Base-by-base conservation (phyloP, 2,113 vertebrate genomes). In the Leptosomus discolor region DNA sequence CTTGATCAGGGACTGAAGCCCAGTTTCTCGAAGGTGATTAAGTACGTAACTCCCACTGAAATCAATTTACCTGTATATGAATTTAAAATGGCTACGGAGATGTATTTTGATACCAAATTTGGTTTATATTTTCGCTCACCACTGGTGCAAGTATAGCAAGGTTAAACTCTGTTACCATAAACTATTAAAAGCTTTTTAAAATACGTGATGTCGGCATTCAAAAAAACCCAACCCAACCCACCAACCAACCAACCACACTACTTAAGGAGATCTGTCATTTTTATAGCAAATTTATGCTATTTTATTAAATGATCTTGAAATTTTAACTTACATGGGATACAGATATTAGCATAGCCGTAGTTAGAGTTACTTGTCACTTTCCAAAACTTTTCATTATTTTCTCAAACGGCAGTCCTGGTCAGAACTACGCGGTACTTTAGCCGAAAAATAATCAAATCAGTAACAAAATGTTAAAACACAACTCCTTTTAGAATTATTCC, bases 1-100 rank as follows among this genome's bases (percentile, higher is more conserved):
- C 48, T 85, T 94, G 88, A 85, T 92, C 76, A 90, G 70, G 78
- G 91, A 88, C 53, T 69, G 61, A 93, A 45, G 26, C 82, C 34
- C 67, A 56, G 57, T 76, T 95, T 54, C 92, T 94, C 90, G 92
- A 90, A 93, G 88, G 85, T 93, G 92, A 93, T 94, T 87, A 93
- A 96, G 48, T 76, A 53, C n/a, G 2, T 68, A 90, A 90, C 18
- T 94, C 92, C 88, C 85, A 71, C 61, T 85, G 85, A 93, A 97
- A 95, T 94, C 88, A 95, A 50, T 96, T 95, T 94, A 88, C 53
- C 43, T 88, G 56, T 64, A 85, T 68, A 71, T 75, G 61, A 81
- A 94, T 88, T 75, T 68, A 36, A 95, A 82, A 90, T 68, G 74
- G 51, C 69, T 91, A 77, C 43, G 68, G 39, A 89, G 29, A 77